phyloP scores from a whole-genome alignment of 2,113 vertebrate species.

The Mystacornis crossleyi region DNA sequence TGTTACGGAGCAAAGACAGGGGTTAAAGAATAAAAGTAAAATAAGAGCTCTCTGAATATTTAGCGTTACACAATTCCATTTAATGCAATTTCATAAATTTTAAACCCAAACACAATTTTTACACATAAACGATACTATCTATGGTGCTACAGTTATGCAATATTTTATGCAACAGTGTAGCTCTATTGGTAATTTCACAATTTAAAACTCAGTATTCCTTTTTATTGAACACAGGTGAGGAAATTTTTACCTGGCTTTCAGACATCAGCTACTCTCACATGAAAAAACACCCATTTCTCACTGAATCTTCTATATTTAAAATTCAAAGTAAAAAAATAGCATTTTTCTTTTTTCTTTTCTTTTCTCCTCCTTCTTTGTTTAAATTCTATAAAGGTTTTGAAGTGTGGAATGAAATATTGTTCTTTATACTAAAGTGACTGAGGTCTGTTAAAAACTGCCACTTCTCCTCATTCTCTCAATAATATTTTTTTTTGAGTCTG shows the following conservation, averaged over 20 bases:
- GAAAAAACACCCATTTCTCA: neutral
- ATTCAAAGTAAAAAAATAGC: neutral
- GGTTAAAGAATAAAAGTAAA: neutral
- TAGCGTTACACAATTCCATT: neutral
- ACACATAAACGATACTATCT: neutral
- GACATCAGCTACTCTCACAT: neutral
- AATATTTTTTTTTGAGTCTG: neutral
- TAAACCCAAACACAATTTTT: neutral
- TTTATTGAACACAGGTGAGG: neutral
- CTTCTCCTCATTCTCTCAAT: neutral
- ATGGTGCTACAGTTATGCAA: neutral
- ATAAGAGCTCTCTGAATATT: neutral
- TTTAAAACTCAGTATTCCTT: neutral
- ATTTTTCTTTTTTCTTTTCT: neutral
- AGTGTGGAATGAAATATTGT: neutral
- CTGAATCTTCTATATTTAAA: neutral
- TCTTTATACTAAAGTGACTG: neutral
- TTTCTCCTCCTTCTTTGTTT: neutral
- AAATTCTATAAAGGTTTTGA: neutral
- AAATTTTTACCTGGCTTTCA: neutral
- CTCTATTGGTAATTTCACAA: conserved; percentile 16
- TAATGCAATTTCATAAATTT: conserved; percentile 7
- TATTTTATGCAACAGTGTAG: neutral
- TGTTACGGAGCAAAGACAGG: neutral
- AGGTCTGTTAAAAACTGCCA: neutral